Percentiles rank a stretch among this genome's conserved stretches.
Conservation (phyloP, 2,113 vertebrate genomes). For the Morone saxatilis region DNA sequence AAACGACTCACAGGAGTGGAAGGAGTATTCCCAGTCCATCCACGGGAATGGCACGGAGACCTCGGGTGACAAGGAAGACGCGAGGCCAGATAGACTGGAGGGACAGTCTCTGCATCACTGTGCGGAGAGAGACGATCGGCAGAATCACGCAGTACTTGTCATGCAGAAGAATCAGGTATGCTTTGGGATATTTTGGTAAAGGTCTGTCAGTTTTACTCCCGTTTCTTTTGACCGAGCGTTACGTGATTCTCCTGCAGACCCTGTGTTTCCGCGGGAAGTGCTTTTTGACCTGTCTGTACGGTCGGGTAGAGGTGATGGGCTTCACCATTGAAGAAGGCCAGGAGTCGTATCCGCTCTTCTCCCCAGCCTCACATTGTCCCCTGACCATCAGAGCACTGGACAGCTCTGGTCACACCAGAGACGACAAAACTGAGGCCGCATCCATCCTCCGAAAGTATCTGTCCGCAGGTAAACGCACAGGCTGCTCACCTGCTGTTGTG, state of each 20-base stretch:
- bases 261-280: constrained; percentile 91
- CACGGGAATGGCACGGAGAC: constrained; percentile 65
- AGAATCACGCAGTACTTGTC: constrained; percentile 81
- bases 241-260: constrained; percentile 66
- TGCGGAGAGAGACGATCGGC: constrained; percentile 71
- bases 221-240: background rate
- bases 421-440: constrained; percentile 77
- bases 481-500: background rate
- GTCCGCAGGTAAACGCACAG: constrained; percentile 76
- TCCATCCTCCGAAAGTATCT: constrained; percentile 84
- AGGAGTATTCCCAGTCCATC: constrained; percentile 67
- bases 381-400: constrained; percentile 84
- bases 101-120: constrained; percentile 71
- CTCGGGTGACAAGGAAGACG: background rate
- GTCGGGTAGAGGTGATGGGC: constrained; percentile 91
- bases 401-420: constrained; percentile 62
- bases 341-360: constrained; percentile 88
- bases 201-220: background rate
- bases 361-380: constrained; percentile 87
- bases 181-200: background rate
- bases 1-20: constrained; percentile 76
- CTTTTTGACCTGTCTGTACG: constrained; percentile 90
- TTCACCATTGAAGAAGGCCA: constrained; percentile 90
- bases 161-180: constrained; percentile 84
- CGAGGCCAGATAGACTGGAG: constrained; percentile 50